These are phyloP conservation scores for Anolis carolinensis DNA, from an alignment of 2,113 vertebrate genomes.

Conservation along the genomic window DNA sequence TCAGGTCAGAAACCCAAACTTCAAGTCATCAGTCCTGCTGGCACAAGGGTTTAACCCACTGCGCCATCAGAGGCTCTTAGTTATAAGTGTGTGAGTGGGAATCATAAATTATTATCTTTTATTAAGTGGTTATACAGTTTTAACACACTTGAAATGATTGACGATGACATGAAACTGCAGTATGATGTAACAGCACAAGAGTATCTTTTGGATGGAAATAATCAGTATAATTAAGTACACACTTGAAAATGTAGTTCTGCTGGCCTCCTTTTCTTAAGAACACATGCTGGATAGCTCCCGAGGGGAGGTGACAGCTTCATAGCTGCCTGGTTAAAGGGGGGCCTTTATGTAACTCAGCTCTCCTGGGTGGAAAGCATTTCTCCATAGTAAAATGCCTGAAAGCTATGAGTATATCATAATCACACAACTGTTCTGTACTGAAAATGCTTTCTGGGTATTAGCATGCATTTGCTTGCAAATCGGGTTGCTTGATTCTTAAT, in stretches of 20 bases:
- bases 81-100: neutral
- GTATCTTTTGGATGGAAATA: neutral
- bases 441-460: neutral
- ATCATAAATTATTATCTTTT: neutral
- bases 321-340: neutral
- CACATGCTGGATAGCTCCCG: conserved; percentile 11
- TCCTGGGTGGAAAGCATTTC: neutral
- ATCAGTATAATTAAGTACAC: too few species aligned
- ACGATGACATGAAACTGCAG: neutral
- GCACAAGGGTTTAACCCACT: too few species aligned
- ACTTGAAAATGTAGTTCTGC: neutral
- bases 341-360: too few species aligned
- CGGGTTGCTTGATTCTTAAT: neutral
- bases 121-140: neutral
- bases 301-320: neutral
- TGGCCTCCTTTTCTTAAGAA: neutral
- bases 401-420: neutral
- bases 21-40: too few species aligned
- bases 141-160: neutral
- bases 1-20: too few species aligned
- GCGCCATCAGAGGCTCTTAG: too few species aligned
- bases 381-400: neutral
- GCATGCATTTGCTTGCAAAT: neutral
- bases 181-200: neutral
- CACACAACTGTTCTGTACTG: neutral